Evolutionary conservation across 2,113 vertebrate species (phyloP).

Genomic region (Serinus canaria): DNA sequence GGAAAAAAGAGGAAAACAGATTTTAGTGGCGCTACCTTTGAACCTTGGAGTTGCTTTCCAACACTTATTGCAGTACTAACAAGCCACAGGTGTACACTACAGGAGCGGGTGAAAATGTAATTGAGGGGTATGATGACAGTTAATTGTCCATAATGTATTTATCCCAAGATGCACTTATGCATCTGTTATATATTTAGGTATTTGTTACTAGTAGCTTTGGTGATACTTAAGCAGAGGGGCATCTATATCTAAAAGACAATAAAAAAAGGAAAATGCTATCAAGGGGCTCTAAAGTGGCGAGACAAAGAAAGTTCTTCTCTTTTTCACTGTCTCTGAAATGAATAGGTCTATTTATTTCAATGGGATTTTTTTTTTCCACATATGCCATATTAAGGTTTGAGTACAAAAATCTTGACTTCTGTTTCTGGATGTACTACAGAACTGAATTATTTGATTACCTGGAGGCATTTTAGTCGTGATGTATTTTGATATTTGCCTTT

Average conservation of each 20-base stretch:
- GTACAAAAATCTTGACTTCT: slow-evolving; percentile 52
- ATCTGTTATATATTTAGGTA: slow-evolving; percentile 73
- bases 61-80: slow-evolving; percentile 61
- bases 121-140: slow-evolving; percentile 65
- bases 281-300: slow-evolving; percentile 63
- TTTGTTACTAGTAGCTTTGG: slow-evolving; percentile 68
- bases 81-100: slow-evolving; percentile 75
- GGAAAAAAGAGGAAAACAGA: slow-evolving; percentile 44
- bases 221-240: slow-evolving; percentile 66
- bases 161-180: slow-evolving; percentile 70
- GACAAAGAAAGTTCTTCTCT: slow-evolving; percentile 69
- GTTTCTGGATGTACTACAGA: slow-evolving; percentile 1
- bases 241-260: slow-evolving; percentile 72
- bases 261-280: slow-evolving; percentile 71
- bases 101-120: slow-evolving; percentile 61
- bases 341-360: slow-evolving; percentile 72
- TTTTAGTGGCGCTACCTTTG: slow-evolving; percentile 68
- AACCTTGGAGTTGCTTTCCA: slow-evolving; percentile 62
- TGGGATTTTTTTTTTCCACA: slow-evolving; percentile 17
- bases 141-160: slow-evolving; percentile 78
- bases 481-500: slow-evolving; percentile 58
- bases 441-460: slow-evolving; percentile 48
- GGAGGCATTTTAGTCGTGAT: slow-evolving; percentile 36
- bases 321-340: slow-evolving; percentile 67
- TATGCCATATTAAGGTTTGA: slow-evolving; percentile 28